Evolutionary conservation across 2,797 vertebrate species (phyloP).

Genomic region (Xenops minutus): DNA sequence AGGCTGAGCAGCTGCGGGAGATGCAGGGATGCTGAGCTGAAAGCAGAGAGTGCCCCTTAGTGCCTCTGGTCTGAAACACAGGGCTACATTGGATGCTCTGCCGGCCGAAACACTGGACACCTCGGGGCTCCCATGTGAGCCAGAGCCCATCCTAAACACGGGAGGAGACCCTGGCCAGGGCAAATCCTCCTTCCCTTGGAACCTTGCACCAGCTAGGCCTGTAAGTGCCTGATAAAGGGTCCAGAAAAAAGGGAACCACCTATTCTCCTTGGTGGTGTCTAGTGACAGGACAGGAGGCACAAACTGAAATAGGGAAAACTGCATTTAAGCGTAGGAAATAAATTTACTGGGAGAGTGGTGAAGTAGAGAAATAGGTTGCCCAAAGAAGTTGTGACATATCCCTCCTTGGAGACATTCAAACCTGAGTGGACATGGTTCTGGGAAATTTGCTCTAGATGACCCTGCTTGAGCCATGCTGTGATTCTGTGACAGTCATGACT

Average conservation of each 20-base stretch:
- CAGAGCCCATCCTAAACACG: fast-evolving
- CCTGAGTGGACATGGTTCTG: fast-evolving
- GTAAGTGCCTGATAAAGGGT: neutral
- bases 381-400: neutral
- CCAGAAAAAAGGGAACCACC: neutral
- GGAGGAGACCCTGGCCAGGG: fast-evolving
- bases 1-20: neutral
- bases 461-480: neutral
- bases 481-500: fast-evolving
- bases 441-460: neutral
- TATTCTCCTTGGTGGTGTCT: neutral
- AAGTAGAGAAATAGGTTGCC: neutral
- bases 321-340: fast-evolving
- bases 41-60: constrained; percentile 48
- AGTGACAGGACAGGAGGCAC: neutral
- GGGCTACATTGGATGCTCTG: fast-evolving
- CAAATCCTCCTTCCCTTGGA: neutral
- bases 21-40: neutral
- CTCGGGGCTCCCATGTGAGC: neutral
- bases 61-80: neutral
- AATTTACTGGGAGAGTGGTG: neutral
- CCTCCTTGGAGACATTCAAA: neutral
- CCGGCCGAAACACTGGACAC: fast-evolving
- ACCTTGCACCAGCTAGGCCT: neutral
- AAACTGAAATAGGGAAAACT: neutral